A percentile compares a stretch with the other conserved stretches of the same genome.
These are phyloP conservation scores for Chamaetylas fuelleborni DNA, from an alignment of 2,113 vertebrate genomes.

Conservation along the genomic window DNA sequence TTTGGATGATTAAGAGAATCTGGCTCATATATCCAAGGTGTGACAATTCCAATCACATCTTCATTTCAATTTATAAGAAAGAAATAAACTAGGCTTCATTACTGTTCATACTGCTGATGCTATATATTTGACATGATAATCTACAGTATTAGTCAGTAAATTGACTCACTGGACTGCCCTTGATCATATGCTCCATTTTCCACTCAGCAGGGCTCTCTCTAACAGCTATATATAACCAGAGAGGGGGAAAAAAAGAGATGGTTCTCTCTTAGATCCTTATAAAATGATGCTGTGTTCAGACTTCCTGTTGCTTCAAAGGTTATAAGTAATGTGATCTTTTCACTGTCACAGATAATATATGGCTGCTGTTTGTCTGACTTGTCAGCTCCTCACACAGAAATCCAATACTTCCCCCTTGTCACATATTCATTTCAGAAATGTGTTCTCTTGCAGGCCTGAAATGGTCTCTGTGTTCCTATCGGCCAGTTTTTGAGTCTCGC, in stretches of 20 bases:
- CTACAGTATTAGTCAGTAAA: conserved; percentile 60
- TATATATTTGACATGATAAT: conserved; percentile 59
- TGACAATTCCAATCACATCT: conserved; percentile 30
- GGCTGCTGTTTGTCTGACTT: conserved; percentile 8
- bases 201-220: not conserved
- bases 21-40: not conserved
- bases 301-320: conserved; percentile 47
- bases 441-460: not conserved
- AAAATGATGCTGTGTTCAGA: not conserved
- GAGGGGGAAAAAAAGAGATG: not conserved
- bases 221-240: conserved; percentile 49
- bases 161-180: conserved; percentile 61
- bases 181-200: conserved; percentile 63
- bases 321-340: conserved; percentile 39
- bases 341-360: not conserved
- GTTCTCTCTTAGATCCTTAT: conserved; percentile 22
- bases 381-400: conserved; percentile 11
- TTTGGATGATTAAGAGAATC: conserved; percentile 21
- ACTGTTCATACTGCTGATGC: not conserved
- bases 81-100: conserved; percentile 35
- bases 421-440: not conserved
- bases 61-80: conserved; percentile 39
- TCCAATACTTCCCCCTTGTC: not conserved
- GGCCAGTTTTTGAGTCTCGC: not conserved
- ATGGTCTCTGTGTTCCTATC: not conserved